Percentiles rank a stretch among this genome's conserved stretches.
These are phyloP conservation scores for Zelleria hepariella DNA, from an alignment of 2,888 invertebrate genomes.

Conservation along the genomic window DNA sequence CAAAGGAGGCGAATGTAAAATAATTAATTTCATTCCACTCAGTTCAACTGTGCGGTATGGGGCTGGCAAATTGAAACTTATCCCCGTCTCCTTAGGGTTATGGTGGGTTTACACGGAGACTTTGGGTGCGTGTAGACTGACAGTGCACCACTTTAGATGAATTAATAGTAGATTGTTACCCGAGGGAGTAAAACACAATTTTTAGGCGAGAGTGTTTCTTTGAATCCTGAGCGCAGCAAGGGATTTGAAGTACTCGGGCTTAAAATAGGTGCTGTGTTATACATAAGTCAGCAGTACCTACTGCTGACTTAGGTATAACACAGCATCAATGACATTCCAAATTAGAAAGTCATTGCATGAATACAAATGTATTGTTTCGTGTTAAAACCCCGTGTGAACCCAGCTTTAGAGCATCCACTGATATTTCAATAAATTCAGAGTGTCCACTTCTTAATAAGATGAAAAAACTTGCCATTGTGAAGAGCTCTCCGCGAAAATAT, in stretches of 20 bases:
- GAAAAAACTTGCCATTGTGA: conserved; percentile 26
- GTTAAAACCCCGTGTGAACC: neutral
- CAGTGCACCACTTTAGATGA: too few relatives aligned
- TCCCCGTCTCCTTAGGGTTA: too few relatives aligned
- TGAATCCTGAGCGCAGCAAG: too few relatives aligned
- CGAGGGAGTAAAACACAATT: too few relatives aligned
- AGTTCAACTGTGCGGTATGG: neutral
- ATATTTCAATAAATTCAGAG: conserved; percentile 22
- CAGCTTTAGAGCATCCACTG: conserved; percentile 18
- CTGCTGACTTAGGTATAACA: neutral
- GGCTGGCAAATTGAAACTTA: too few relatives aligned
- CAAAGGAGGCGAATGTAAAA: conserved; percentile 3
- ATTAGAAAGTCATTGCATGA: neutral
- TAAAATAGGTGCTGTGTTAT: too few relatives aligned
- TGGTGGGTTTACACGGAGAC: too few relatives aligned
- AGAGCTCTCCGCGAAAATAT: conserved; percentile 21
- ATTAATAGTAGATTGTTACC: too few relatives aligned
- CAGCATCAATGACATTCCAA: neutral
- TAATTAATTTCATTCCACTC: conserved; percentile 2
- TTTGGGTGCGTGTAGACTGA: too few relatives aligned
- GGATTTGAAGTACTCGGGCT: too few relatives aligned
- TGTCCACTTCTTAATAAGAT: conserved; percentile 20
- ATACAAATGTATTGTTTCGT: neutral
- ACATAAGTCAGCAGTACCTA: too few relatives aligned
- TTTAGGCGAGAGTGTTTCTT: too few relatives aligned